Evolutionary conservation across 2,797 vertebrate species (phyloP).

Genomic region (Pipistrellus nathusii): DNA sequence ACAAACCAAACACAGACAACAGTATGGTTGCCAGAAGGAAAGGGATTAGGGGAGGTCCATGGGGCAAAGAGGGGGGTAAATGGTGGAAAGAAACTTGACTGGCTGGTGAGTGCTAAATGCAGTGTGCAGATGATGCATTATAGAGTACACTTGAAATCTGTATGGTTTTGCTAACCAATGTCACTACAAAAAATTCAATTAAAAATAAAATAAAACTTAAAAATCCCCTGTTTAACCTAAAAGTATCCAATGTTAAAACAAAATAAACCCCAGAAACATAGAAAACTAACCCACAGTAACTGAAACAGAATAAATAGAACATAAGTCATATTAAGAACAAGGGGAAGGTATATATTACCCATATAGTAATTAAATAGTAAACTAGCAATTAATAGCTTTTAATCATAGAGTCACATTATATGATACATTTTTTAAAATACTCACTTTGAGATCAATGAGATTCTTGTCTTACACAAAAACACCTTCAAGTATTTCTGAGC

Average conservation of each 20-base stretch:
- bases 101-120: no score
- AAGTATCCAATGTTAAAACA: not conserved
- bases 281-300: not conserved
- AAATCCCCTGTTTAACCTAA: not conserved
- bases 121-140: no score
- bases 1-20: no score
- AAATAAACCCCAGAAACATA: not conserved
- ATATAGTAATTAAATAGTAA: not conserved
- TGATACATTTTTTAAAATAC: not conserved
- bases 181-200: no score
- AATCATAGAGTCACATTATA: not conserved
- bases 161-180: no score
- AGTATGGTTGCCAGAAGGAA: no score
- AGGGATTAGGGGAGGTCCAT: no score
- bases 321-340: not conserved
- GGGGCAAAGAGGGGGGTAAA: no score
- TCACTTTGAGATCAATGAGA: not conserved
- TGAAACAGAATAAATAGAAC: not conserved
- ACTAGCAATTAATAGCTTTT: not conserved
- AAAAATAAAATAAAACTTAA: not conserved
- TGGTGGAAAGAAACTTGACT: no score
- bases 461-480: not conserved
- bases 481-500: not conserved
- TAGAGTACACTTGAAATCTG: no score
- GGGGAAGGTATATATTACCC: not conserved